Evolutionary conservation across 2,888 invertebrate genomes (phyloP).

Genomic region (Halictus ligatus): DNA sequence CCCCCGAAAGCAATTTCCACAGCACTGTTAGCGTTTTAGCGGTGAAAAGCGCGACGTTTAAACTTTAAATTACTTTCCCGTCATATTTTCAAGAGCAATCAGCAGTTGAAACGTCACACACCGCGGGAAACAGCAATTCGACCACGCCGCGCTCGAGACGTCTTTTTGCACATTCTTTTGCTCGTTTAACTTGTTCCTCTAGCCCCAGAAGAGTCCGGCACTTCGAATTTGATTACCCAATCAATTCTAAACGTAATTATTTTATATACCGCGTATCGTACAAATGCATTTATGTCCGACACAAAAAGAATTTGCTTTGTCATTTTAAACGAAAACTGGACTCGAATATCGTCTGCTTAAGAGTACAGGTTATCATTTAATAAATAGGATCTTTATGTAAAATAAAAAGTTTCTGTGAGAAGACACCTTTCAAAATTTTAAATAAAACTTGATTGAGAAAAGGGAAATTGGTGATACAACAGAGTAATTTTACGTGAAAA

Average conservation of each 20-base stretch:
- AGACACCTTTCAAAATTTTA: too few species aligned
- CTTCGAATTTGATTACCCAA: not conserved
- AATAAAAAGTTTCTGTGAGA: too few species aligned
- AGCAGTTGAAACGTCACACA: not conserved
- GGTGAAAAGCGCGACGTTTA: not conserved
- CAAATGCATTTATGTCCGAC: not conserved
- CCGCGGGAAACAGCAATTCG: not conserved
- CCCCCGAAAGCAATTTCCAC: slow-evolving; percentile 10
- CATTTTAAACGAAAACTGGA: too few species aligned
- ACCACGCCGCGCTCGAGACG: not conserved
- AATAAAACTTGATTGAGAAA: not conserved
- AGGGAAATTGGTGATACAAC: not conserved
- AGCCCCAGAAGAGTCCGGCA: not conserved
- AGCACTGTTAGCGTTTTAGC: not conserved
- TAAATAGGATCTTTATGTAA: too few species aligned
- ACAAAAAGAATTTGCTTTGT: not conserved
- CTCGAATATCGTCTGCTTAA: too few species aligned
- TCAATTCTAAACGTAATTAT: not conserved
- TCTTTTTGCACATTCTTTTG: not conserved
- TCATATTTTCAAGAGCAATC: not conserved
- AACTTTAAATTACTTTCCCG: slow-evolving; percentile 17
- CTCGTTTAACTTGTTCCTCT: not conserved
- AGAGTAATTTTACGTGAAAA: not conserved
- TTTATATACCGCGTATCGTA: not conserved
- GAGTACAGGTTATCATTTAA: too few species aligned